Evolutionary conservation across 2,113 vertebrate species (phyloP).

Genomic region (Ailuropoda melanoleuca): DNA sequence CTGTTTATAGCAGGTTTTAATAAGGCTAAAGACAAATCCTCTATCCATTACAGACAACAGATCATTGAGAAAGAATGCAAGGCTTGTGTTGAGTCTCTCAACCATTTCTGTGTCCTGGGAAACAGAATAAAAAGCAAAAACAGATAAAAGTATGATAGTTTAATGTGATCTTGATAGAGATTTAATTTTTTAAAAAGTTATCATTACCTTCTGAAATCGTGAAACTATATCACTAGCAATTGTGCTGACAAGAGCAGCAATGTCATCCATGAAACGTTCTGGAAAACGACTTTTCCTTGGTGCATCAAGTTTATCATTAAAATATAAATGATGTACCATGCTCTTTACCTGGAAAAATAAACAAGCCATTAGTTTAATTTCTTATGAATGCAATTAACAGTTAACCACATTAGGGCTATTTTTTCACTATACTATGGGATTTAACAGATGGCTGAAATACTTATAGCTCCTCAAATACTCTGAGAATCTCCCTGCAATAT

Average conservation of each 20-base stretch:
- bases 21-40: conserved; percentile 95
- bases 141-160: not conserved
- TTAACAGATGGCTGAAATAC: not conserved
- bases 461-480: not conserved
- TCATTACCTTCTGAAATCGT: conserved; percentile 96
- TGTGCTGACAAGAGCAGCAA: conserved; percentile 96
- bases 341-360: conserved; percentile 93
- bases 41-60: conserved; percentile 98
- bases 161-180: conserved; percentile 1
- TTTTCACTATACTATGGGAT: not conserved
- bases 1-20: conserved; percentile 98
- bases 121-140: conserved; percentile 50
- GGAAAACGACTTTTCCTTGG: conserved; percentile 96
- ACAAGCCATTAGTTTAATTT: conserved; percentile 48
- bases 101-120: conserved; percentile 96
- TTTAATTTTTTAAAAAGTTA: not conserved
- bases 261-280: conserved; percentile 99
- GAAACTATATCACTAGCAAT: conserved; percentile 96
- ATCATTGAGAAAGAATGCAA: conserved; percentile 98
- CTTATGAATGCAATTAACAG: not conserved
- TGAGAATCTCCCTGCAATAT: not conserved
- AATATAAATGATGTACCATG: conserved; percentile 98
- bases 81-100: conserved; percentile 96
- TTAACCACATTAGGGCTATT: not conserved
- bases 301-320: conserved; percentile 95